These are phyloP conservation scores for Nezara viridula DNA, from an alignment of 2,888 invertebrate species.

Conservation along the genomic window DNA sequence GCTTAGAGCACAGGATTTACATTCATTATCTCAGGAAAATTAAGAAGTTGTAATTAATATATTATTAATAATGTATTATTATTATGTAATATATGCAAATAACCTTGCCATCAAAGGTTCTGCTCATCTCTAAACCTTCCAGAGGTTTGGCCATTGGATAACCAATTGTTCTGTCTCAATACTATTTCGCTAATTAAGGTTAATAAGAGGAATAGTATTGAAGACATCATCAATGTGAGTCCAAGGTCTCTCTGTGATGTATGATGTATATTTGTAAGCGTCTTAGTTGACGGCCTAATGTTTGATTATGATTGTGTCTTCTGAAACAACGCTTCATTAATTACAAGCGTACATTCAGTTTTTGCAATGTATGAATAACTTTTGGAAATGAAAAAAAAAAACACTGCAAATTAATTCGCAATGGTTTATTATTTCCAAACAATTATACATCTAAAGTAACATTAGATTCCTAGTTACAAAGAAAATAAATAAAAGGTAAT, in stretches of 20 bases:
- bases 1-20: no score
- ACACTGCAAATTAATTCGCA: no score
- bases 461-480: no score
- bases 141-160: background rate
- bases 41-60: no score
- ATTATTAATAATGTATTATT: no score
- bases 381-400: no score
- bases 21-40: no score
- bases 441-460: no score
- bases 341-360: background rate
- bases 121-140: background rate
- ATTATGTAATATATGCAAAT: no score
- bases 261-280: background rate
- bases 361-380: no score
- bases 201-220: conserved; percentile 5
- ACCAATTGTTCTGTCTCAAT: background rate
- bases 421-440: no score
- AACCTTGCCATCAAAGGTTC: background rate
- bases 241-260: background rate
- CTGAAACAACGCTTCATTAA: background rate
- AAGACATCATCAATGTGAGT: background rate
- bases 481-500: no score
- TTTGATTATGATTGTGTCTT: background rate
- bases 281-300: background rate
- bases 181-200: background rate